These are phyloP conservation scores for Meles meles DNA, from an alignment of 2,113 vertebrate genomes.

Conservation along the genomic window DNA sequence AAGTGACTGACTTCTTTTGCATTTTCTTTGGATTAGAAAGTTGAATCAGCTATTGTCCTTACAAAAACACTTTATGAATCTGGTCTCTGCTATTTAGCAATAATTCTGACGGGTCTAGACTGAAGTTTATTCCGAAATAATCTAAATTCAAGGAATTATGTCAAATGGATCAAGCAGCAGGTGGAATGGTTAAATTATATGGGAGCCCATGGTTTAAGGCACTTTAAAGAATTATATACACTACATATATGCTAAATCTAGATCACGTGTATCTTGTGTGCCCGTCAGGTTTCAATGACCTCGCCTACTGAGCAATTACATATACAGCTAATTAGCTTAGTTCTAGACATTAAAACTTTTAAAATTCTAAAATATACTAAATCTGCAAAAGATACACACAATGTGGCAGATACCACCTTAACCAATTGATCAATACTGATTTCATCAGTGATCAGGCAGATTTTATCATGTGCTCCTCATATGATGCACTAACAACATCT, in stretches of 20 bases:
- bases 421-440: too few species aligned
- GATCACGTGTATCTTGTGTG: background rate
- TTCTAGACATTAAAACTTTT: background rate
- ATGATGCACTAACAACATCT: background rate
- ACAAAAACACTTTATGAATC: background rate
- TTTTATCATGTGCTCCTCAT: background rate
- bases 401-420: background rate
- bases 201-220: background rate
- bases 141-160: background rate
- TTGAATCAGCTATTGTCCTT: background rate
- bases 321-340: background rate
- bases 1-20: background rate
- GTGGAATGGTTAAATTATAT: background rate
- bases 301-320: background rate
- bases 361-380: background rate
- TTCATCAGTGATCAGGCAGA: background rate
- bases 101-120: background rate
- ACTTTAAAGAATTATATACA: background rate
- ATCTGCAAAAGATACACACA: background rate
- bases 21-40: background rate
- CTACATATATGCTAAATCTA: background rate
- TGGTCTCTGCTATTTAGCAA: background rate
- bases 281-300: background rate
- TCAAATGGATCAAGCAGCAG: background rate
- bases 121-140: background rate